phyloP scores from a whole-genome alignment of 2,113 vertebrate species.

The Microtus oregoni region DNA sequence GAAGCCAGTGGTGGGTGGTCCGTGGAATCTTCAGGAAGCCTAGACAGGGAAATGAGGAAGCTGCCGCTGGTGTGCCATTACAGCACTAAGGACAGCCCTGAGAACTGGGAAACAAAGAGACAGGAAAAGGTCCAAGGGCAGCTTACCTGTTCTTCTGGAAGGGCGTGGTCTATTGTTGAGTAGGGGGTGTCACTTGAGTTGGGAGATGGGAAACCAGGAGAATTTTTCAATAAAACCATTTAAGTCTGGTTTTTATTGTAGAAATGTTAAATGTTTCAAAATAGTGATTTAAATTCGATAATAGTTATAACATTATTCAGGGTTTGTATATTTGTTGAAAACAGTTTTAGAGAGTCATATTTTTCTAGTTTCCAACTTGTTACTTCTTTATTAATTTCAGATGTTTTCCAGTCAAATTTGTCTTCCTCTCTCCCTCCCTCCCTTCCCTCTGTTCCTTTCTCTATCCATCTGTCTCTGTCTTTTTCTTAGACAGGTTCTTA shows the following conservation, averaged over 20 bases:
- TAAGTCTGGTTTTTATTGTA: slow-evolving; percentile 48
- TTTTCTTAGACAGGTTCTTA: background rate
- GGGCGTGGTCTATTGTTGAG: background rate
- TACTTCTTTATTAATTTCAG: slow-evolving; percentile 56
- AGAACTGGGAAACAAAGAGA: background rate
- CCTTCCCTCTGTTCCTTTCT: background rate
- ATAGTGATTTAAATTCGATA: slow-evolving; percentile 55
- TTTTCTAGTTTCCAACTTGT: slow-evolving; percentile 45
- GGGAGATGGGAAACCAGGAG: background rate
- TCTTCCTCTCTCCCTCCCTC: background rate
- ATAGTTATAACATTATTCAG: slow-evolving; percentile 34
- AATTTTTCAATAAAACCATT: slow-evolving; percentile 57
- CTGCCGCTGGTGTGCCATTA: background rate
- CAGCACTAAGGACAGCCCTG: background rate
- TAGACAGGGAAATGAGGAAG: background rate
- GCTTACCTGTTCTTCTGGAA: background rate
- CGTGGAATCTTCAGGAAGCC: background rate
- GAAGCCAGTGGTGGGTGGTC: too few species aligned
- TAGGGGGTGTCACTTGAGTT: background rate
- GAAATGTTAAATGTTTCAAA: slow-evolving; percentile 50
- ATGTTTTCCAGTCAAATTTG: slow-evolving; percentile 43
- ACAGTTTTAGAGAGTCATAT: slow-evolving; percentile 31
- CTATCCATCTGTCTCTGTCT: background rate
- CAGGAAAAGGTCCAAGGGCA: background rate
- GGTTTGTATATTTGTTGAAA: slow-evolving; percentile 59